Evolutionary conservation across 2,888 invertebrate genomes (phyloP), one percentile per base, ranked within the genome.

Genomic region (Lathronympha strigana): DNA sequence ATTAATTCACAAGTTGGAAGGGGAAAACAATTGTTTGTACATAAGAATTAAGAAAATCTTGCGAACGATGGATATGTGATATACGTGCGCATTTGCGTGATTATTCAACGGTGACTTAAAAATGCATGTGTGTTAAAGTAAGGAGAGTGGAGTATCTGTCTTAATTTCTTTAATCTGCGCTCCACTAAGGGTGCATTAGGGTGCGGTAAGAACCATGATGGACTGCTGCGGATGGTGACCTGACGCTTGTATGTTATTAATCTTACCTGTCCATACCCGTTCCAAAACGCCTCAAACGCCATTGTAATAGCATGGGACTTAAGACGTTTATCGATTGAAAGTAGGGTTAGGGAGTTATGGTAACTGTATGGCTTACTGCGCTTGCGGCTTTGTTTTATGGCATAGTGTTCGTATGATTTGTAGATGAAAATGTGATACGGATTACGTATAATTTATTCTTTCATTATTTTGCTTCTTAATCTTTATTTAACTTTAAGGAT

Each of bases 221-320:
- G 61, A 66, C 61, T 54, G 40, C 54, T 31, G 31, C 21, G 28
- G 47, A 66, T 38, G 47, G 28, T 61, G 66, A 61, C 66, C 54
- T 66, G 66, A 49, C 38, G 53, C 40, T 21, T 23, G 54, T 61
- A 33, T 23, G 61, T 61, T 66, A 66, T 66, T 66, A 66, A 66
- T 66, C 61, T 66, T 66, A 23, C 13, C 19, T 21, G 36, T n/a
- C 1, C 53, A 9, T 21, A 23, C n/a, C n/a, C 36, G 1, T 1
- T 8, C 1, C 19, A 33, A 43, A 50, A 57, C 9, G 43, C 43
- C 33, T n/a, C 33, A 43, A 33, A 40, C 23, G 2, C 21, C 23
- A 17, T 13, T 5, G 3, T 5, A 47, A 15, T 11, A 11, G 17
- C 23, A 23, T 23, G 21, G 36, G 5, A 55, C 15, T 40, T 55